Conservation (phyloP, 2,113 vertebrate genomes). For the Halichoerus grypus region DNA sequence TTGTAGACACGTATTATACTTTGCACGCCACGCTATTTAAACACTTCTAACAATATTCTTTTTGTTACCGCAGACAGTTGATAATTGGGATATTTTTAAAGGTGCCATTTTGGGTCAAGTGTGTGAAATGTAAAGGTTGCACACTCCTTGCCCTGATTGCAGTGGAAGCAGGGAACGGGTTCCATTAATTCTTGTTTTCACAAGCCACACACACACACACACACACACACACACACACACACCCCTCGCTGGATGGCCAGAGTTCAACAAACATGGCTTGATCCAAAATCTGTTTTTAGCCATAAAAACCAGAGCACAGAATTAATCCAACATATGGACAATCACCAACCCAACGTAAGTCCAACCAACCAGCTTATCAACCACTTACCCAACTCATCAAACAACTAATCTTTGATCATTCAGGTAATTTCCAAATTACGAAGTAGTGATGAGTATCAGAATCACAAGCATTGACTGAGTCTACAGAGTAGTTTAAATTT, state of each 20-base stretch:
- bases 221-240: neutral
- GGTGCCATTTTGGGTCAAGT: neutral
- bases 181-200: no score
- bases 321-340: no score
- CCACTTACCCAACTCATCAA: neutral
- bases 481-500: neutral
- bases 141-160: neutral
- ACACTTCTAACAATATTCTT: neutral
- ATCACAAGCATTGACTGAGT: neutral
- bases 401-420: neutral
- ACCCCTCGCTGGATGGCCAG: fast-evolving
- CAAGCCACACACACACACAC: no score
- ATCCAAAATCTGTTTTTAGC: neutral
- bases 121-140: neutral
- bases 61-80: neutral
- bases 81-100: neutral
- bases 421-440: neutral
- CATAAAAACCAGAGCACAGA: neutral
- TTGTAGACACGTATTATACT: neutral
- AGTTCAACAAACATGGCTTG: neutral
- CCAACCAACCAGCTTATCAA: no score
- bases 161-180: neutral
- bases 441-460: neutral
- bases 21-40: neutral
- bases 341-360: neutral